Evolutionary conservation across 1,140 invertebrate species (phyloP), one percentile per base, ranked within the genome.

Genomic region (Monochamus saltuarius): DNA sequence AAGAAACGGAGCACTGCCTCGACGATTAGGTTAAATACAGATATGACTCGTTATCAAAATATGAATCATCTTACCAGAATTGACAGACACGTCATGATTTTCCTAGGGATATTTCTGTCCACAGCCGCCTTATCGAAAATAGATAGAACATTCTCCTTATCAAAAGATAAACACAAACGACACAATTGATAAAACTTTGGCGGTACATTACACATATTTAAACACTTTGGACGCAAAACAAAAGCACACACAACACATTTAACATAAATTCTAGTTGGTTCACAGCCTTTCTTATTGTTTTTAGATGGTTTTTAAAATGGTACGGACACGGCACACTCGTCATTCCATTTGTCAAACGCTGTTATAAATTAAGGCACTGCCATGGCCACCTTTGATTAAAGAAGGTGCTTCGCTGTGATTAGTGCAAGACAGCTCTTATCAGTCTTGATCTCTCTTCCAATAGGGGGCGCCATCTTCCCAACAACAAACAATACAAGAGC

Each of bases 161-260:
- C 68, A 57, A 55, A 59, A 52, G 77, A 75, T 73, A 79, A 77
- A 77, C 83, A 85, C 82, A 85, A 82, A 78, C 83, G 81, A 81
- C 83, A 84, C 79, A 84, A 80, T 78, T 81, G 82, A 82, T 84
- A 82, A 79, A 83, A 83, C 80, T 83, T 83, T 79, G 82, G 81
- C 80, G 83, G 83, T 80, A 83, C 82, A 83, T 82, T 83, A 82
- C 81, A 83, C 82, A 84, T 84, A 81, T 82, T 83, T 81, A 79
- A 70, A 68, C 65, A 69, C 65, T 52, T 56, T 67, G 66, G 59
- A 72, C 69, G 71, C 68, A 69, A 71, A 70, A 69, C 64, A 67
- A 68, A 54, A 55, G 59, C 64, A 67, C 60, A 70, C 69, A 70
- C 70, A 47, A 63, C 61, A 68, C 62, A 69, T 65, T 64, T 59